Percentiles rank a stretch among this genome's conserved stretches.
Evolutionary conservation across 2,797 vertebrate genomes (phyloP).

Genomic region (Myotis vivesi): DNA sequence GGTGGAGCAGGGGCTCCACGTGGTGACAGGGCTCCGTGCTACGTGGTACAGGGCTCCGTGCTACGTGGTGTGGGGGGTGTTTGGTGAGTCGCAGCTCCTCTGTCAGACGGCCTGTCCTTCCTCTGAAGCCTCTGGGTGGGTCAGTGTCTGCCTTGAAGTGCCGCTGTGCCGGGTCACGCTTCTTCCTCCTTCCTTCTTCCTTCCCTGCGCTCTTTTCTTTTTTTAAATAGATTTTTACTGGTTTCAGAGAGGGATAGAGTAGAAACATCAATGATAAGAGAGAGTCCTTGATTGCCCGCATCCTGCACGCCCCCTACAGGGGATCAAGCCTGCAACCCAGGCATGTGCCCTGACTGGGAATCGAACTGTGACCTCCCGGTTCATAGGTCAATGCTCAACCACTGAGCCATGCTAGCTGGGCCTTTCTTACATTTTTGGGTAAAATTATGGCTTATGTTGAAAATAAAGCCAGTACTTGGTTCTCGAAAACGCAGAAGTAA

Average conservation of each 20-base stretch:
- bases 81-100: neutral
- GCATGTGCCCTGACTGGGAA: too few species aligned
- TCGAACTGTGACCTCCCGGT: too few species aligned
- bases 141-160: neutral
- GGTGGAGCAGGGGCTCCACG: neutral
- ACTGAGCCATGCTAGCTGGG: neutral
- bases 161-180: rapidly evolving
- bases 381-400: neutral
- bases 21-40: neutral
- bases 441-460: neutral
- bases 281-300: too few species aligned
- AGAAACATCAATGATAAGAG: neutral
- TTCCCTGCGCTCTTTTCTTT: neutral
- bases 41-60: neutral
- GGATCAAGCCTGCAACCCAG: too few species aligned
- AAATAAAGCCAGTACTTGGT: neutral
- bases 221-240: neutral
- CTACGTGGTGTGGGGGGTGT: too few species aligned
- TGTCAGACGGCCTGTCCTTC: neutral
- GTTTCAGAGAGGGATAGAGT: neutral
- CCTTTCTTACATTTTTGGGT: neutral
- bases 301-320: too few species aligned
- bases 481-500: too few species aligned
- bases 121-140: neutral
- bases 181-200: neutral